phyloP scores from a whole-genome alignment of 2,113 vertebrate genomes.

The Salvator merianae region DNA sequence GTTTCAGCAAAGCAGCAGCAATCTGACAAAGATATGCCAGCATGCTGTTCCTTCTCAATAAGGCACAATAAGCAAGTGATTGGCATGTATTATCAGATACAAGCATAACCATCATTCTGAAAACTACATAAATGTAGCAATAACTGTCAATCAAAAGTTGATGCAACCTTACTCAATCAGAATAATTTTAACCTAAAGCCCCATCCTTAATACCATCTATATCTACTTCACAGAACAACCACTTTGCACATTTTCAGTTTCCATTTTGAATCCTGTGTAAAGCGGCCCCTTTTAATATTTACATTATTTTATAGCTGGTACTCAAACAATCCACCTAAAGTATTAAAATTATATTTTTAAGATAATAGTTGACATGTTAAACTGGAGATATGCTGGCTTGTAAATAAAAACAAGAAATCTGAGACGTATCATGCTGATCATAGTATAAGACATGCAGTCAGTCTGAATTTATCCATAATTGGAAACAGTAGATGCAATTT shows the following conservation, averaged over 20 bases:
- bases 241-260: not conserved
- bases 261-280: not conserved
- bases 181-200: not conserved
- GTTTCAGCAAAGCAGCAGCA: not conserved
- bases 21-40: not conserved
- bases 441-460: not conserved
- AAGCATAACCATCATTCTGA: not conserved
- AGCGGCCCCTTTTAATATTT: not conserved
- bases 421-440: not conserved
- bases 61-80: not conserved
- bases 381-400: not conserved
- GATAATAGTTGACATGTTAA: not conserved
- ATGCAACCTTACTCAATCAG: constrained; percentile 11
- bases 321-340: not conserved
- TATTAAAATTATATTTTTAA: not conserved
- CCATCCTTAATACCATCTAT: not conserved
- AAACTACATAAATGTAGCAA: constrained; percentile 1
- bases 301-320: not conserved
- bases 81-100: not conserved
- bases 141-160: not conserved
- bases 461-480: not conserved
- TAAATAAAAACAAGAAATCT: not conserved
- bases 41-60: not conserved
- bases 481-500: not conserved
- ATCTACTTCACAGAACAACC: not conserved